These are phyloP conservation scores for Clostera curtula DNA, from an alignment of 2,888 invertebrate species.

Conservation along the genomic window DNA sequence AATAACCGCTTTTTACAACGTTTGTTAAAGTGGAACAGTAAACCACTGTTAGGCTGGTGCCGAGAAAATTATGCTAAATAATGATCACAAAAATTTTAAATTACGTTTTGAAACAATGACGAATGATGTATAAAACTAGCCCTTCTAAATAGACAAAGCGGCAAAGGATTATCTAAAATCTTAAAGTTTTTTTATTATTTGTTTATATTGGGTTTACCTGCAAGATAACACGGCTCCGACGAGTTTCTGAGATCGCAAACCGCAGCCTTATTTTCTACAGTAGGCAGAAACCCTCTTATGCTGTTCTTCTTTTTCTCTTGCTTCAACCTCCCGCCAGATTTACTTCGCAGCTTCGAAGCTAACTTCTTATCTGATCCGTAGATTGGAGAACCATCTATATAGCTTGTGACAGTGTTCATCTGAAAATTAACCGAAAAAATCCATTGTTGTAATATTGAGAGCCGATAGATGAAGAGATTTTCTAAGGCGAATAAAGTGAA, in stretches of 20 bases:
- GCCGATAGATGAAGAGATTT: no score
- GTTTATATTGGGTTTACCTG: conserved; percentile 49
- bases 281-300: conserved; percentile 49
- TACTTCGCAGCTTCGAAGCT: conserved; percentile 50
- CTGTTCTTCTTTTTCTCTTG: conserved; percentile 39
- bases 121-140: no score
- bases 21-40: no score
- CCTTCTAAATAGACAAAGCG: no score
- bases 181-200: neutral
- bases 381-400: conserved; percentile 68
- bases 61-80: no score
- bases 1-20: no score
- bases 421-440: conserved; percentile 28
- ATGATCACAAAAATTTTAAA: neutral
- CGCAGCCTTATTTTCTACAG: conserved; percentile 51
- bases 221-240: conserved; percentile 60
- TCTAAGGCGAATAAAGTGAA: no score
- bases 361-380: conserved; percentile 62
- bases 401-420: conserved; percentile 81
- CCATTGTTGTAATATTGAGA: no score
- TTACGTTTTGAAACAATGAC: no score
- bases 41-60: no score
- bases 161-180: no score
- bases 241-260: conserved; percentile 53
- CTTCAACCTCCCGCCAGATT: conserved; percentile 54